phyloP scores from a whole-genome alignment of 2,797 vertebrate genomes.

The Apogon talboti region DNA sequence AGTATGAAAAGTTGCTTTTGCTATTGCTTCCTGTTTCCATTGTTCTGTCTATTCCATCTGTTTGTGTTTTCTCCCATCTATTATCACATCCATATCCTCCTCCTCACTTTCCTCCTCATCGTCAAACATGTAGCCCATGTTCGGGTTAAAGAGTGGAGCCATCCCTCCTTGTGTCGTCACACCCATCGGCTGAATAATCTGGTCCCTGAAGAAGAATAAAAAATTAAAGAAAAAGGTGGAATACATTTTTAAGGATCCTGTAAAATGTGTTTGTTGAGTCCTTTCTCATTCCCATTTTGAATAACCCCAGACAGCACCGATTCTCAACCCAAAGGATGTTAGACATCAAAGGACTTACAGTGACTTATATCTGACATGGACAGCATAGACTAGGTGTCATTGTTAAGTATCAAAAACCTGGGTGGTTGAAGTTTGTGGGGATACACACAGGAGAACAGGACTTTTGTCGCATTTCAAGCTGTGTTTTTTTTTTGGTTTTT shows the following conservation, averaged over 20 bases:
- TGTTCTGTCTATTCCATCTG: slow-evolving; percentile 28
- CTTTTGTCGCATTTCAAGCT: too few relatives aligned
- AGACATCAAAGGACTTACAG: too few relatives aligned
- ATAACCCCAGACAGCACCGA: too few relatives aligned
- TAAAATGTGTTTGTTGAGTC: background rate
- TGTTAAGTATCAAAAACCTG: too few relatives aligned
- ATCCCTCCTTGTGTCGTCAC: slow-evolving; percentile 75
- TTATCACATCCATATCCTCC: slow-evolving; percentile 34
- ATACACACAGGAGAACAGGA: too few relatives aligned
- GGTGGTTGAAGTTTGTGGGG: too few relatives aligned
- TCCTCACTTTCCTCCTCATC: slow-evolving; percentile 60
- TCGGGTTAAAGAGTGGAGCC: slow-evolving; percentile 70
- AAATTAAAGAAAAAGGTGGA: background rate
- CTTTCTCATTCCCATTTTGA: too few relatives aligned
- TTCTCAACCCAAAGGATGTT: too few relatives aligned
- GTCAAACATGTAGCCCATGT: slow-evolving; percentile 54
- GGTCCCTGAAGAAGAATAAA: slow-evolving; percentile 56
- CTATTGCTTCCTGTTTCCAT: background rate
- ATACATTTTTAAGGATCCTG: background rate
- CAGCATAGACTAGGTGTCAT: too few relatives aligned
- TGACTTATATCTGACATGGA: too few relatives aligned
- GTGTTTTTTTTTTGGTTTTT: too few relatives aligned
- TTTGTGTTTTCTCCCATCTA: slow-evolving; percentile 28
- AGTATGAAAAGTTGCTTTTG: too few relatives aligned
- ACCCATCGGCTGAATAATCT: slow-evolving; percentile 80